Evolutionary conservation across 2,113 vertebrate species (phyloP), one percentile per base, ranked within the genome.

Genomic region (Anhinga anhinga): DNA sequence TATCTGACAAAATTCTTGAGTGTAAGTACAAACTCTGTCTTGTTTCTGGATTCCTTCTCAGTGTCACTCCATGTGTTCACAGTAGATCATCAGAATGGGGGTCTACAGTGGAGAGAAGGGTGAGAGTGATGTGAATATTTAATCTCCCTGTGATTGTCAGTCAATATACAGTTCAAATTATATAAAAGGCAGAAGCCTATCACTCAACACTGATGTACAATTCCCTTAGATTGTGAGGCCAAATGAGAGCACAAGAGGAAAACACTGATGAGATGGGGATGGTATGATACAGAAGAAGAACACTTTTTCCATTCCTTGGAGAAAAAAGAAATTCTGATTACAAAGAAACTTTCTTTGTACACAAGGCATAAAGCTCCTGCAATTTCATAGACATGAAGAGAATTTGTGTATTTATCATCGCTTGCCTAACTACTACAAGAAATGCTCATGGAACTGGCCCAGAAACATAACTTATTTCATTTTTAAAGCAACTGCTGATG

Each of bases 1-100:
- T 22, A 21, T 32, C 26, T 2, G 3, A 65, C 8, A 56, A 82
- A 82, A 59, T 86, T 82, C 49, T 72, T 34, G 13, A n/a, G 3
- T 23, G 34, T 32, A 70, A 47, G 15, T 44, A 44, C 49, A 56
- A 86, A 61, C 19, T 74, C 44, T 86, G 18, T 47, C n/a, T 34
- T 55, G 21, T 78, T 82, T 76, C 65, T 90, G 34, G n/a, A 71
- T 79, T 85, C 20, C 14, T 88, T 84, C 71, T 90, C 53, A 88
- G 86, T 23, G 21, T 58, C 22, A 12, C 22, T 49, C 30, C 71
- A 5, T 22, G 13, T 42, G 29, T 40, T 79, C 21, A 30, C 21
- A 36, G 8, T 11, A 63, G 26, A 65, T 50, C 2, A 1, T 36
- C 50, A 77, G 40, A 77, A 70, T n/a, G 17, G 13, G 7, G 11